Evolutionary conservation across 2,888 invertebrate species (phyloP), one percentile per base, ranked within the genome.

Genomic region (Dryomyza anilis): DNA sequence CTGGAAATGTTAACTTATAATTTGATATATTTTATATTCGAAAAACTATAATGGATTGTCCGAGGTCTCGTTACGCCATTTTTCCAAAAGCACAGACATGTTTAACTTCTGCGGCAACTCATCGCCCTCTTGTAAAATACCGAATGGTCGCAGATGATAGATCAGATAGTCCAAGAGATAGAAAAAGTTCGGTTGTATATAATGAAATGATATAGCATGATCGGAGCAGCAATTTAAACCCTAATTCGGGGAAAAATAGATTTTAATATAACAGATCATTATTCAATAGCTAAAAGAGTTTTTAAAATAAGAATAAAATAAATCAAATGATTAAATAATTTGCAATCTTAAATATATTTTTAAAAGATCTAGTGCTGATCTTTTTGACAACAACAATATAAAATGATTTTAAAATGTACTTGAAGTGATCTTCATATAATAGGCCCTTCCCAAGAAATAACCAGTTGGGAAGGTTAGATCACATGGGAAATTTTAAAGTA

Each of bases 171-270:
- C 97, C 58, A 96, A 83, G 4, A 95, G 94, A 80, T 98, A 97
- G 96, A 98, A 96, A 84, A 93, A 89, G 78, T 95, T 91, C 0
- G 97, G 95, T 14, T 87, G 86, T 0, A 98, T 92, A 83, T 98
- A 97, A 83, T 98, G 98, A 85, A 98, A 98, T 0, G 96, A 94
- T 7, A 98, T 89, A 0, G 98, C 96, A 81, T 94, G 93, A 79
- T 98, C 97, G 0, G 95, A 95, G 80, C 96, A 96, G 78, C 96
- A 96, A 73, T 83, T 82, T 23, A 81, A 71, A 1, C 82, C 81
- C 81, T 83, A 6, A n/a, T n/a, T n/a, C n/a, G n/a, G 72, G 69
- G 1, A 45, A 53, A 33, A 52, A 1, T n/a, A n/a, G n/a, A n/a
- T n/a, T n/a, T n/a, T n/a, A n/a, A n/a, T n/a, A n/a, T n/a, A n/a